These are phyloP conservation scores for Pholis gunnellus DNA, from an alignment of 2,113 vertebrate genomes.

Conservation along the genomic window DNA sequence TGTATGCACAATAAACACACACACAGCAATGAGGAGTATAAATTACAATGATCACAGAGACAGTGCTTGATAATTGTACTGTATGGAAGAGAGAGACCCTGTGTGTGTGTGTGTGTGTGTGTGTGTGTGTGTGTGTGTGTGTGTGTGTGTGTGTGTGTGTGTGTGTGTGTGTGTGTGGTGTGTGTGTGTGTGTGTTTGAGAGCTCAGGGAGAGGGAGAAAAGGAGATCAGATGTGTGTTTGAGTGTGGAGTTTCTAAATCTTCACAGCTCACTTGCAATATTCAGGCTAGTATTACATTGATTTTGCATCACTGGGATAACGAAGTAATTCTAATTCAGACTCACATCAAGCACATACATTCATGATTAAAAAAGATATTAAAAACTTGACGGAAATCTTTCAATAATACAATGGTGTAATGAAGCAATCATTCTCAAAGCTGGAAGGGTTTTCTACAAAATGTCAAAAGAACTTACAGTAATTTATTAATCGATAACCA, in stretches of 20 bases:
- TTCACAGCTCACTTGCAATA: constrained; percentile 50
- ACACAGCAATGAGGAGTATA: neutral
- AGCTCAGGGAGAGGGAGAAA: neutral
- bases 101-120: neutral
- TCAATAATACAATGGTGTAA: constrained; percentile 58
- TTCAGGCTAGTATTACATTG: constrained; percentile 62
- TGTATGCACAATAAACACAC: neutral
- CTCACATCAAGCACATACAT: constrained; percentile 55
- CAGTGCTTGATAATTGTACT: constrained; percentile 13
- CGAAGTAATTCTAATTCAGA: constrained; percentile 47
- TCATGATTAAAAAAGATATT: constrained; percentile 64
- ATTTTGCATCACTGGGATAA: constrained; percentile 70
- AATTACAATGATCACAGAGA: constrained; percentile 32
- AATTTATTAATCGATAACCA: constrained; percentile 63
- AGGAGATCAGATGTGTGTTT: constrained; percentile 12
- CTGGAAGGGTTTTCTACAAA: constrained; percentile 39
- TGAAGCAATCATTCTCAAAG: constrained; percentile 61
- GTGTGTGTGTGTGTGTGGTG: no score
- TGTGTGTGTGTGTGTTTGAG: neutral
- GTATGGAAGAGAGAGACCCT: constrained; percentile 14
- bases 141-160: constrained; percentile 1
- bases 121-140: no score
- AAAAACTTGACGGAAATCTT: constrained; percentile 66
- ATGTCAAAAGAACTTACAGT: constrained; percentile 53
- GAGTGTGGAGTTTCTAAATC: constrained; percentile 17